Evolutionary conservation across 2,113 vertebrate species (phyloP).

Genomic region (Podarcis muralis): DNA sequence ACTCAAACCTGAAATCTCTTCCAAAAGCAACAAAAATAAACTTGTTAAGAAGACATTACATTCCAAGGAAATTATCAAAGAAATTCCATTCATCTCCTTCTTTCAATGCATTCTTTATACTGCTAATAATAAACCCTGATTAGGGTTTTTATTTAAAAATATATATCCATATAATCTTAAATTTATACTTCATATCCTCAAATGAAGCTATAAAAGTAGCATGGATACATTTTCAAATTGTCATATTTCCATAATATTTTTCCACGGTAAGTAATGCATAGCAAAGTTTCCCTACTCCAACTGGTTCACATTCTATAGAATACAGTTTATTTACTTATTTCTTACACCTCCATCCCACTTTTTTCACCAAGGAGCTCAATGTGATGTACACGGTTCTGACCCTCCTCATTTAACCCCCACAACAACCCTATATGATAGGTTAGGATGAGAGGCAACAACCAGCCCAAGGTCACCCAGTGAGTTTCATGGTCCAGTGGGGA

Average conservation of each 20-base stretch:
- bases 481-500: too few species aligned
- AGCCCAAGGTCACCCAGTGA: too few species aligned
- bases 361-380: too few species aligned
- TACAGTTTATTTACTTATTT: background rate
- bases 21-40: conserved; percentile 1
- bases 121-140: background rate
- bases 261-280: background rate
- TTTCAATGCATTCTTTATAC: background rate
- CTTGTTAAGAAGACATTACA: background rate
- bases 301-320: background rate
- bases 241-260: background rate
- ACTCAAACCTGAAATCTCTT: background rate
- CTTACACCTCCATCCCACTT: too few species aligned
- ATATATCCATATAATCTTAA: background rate
- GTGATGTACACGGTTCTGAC: too few species aligned
- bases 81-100: background rate
- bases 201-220: too few species aligned
- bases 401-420: too few species aligned
- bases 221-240: background rate
- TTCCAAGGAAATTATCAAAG: background rate
- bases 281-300: background rate
- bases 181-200: too few species aligned
- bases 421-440: too few species aligned
- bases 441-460: too few species aligned
- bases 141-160: background rate